Evolutionary conservation across 2,888 invertebrate species (phyloP).

Genomic region (Stenurella melanura): DNA sequence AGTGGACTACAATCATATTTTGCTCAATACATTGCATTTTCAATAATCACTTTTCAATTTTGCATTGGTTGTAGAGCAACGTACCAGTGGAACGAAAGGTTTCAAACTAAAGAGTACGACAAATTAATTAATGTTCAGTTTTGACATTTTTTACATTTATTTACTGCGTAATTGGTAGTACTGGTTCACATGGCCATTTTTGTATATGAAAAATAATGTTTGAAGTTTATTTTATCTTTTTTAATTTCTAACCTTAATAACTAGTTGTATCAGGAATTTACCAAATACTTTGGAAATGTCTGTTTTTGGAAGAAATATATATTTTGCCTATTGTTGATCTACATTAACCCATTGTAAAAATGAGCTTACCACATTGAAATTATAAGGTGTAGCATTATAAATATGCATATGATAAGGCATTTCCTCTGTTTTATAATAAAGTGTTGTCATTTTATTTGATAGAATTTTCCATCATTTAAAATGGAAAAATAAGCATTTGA

Average conservation of each 20-base stretch:
- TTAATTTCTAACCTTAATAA: not conserved
- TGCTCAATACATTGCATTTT: too few species aligned
- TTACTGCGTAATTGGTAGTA: too few species aligned
- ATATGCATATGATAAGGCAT: not conserved
- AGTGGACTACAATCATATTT: too few species aligned
- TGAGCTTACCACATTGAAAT: slow-evolving; percentile 1
- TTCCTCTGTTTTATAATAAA: not conserved
- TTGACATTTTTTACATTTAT: too few species aligned
- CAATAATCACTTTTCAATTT: too few species aligned
- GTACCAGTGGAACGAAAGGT: too few species aligned
- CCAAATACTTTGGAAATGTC: not conserved
- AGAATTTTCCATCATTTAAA: not conserved
- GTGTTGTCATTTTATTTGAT: not conserved
- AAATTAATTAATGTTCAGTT: too few species aligned
- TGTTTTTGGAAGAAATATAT: slow-evolving; percentile 1
- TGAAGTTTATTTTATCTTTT: too few species aligned
- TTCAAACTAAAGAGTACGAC: too few species aligned
- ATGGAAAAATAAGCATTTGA: not conserved
- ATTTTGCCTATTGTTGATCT: slow-evolving; percentile 4
- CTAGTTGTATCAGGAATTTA: not conserved
- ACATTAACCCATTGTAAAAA: not conserved
- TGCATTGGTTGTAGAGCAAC: too few species aligned
- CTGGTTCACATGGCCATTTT: too few species aligned
- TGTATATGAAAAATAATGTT: too few species aligned
- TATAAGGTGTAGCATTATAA: not conserved